Percentiles rank a stretch among this genome's conserved stretches.
Evolutionary conservation across 2,113 vertebrate genomes (phyloP).

Genomic region (Melanotaenia duboulayi): DNA sequence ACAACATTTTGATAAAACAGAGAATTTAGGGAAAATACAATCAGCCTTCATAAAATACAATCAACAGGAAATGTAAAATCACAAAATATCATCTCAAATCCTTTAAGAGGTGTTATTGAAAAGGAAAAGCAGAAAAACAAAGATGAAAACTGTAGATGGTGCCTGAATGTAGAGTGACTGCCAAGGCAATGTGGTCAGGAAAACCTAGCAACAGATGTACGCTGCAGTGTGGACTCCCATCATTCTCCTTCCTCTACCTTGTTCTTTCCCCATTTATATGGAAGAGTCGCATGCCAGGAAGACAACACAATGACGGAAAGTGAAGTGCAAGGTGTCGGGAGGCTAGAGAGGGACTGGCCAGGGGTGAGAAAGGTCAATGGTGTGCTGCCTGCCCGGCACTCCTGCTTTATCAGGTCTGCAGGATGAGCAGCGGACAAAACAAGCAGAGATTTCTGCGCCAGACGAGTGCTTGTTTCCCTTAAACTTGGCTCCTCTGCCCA

Average conservation of each 20-base stretch:
- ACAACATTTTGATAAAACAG: too few species aligned
- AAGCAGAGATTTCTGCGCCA: slow-evolving; percentile 43
- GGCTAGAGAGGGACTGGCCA: slow-evolving; percentile 9
- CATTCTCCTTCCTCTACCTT: slow-evolving; percentile 66
- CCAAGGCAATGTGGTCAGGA: slow-evolving; percentile 80
- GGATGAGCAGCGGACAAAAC: slow-evolving; percentile 61
- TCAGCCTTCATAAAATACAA: not conserved
- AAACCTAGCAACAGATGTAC: slow-evolving; percentile 84
- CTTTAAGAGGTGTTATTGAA: slow-evolving; percentile 5
- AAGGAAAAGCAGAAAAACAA: slow-evolving; percentile 68
- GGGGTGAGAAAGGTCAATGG: slow-evolving; percentile 62
- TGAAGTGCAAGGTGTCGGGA: slow-evolving; percentile 52
- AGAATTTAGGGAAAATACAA: not conserved
- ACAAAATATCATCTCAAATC: not conserved
- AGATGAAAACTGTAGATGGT: too few species aligned
- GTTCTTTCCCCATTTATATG: slow-evolving; percentile 51
- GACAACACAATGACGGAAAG: slow-evolving; percentile 79
- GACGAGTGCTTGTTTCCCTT: not conserved
- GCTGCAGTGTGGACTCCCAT: slow-evolving; percentile 32
- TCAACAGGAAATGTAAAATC: not conserved
- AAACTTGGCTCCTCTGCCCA: slow-evolving; percentile 26
- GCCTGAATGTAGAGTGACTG: slow-evolving; percentile 79
- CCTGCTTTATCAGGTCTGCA: slow-evolving; percentile 65
- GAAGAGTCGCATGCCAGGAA: slow-evolving; percentile 74
- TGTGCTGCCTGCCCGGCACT: slow-evolving; percentile 49